Evolutionary conservation across 2,797 vertebrate genomes (phyloP).

Genomic region (Spinus olivaceus): DNA sequence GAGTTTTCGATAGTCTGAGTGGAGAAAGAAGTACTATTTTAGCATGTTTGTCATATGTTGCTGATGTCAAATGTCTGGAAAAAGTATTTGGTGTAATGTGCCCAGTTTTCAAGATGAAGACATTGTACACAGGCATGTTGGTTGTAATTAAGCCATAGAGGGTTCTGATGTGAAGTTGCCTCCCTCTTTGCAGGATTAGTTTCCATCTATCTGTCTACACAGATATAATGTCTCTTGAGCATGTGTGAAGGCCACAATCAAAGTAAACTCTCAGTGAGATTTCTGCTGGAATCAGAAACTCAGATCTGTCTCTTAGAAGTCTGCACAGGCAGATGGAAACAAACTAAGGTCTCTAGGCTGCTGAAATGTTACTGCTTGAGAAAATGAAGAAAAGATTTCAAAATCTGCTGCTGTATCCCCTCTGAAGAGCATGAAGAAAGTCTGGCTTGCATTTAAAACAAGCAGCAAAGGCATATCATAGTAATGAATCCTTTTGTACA

Average conservation of each 20-base stretch:
- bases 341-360: neutral
- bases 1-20: neutral
- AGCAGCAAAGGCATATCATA: neutral
- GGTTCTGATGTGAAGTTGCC: neutral
- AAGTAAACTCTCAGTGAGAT: neutral
- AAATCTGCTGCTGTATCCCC: neutral
- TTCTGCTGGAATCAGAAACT: neutral
- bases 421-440: neutral
- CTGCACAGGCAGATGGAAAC: neutral
- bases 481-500: neutral
- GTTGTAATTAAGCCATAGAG: neutral
- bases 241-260: neutral
- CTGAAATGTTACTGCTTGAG: neutral
- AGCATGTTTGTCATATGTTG: neutral
- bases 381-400: neutral
- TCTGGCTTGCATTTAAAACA: neutral
- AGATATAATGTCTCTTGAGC: neutral
- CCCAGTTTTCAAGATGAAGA: neutral
- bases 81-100: neutral
- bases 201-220: neutral
- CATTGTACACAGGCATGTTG: rapidly evolving
- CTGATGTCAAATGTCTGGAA: neutral
- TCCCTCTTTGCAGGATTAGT: neutral
- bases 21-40: neutral
- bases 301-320: neutral